Conservation (phyloP, 2,888 invertebrate species). For the Parochlus steinenii region DNA sequence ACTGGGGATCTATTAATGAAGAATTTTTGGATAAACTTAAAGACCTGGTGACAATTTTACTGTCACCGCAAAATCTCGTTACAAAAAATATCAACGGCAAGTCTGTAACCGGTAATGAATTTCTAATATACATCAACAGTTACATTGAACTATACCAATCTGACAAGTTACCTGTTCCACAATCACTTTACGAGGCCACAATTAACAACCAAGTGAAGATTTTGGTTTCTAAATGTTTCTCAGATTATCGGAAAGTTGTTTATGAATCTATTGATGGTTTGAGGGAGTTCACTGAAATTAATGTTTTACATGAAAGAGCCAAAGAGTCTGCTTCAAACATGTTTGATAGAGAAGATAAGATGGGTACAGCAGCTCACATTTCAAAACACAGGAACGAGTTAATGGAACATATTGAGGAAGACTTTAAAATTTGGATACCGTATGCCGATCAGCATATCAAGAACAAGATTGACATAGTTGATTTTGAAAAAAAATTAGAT, state of each 20-base stretch:
- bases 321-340: background rate
- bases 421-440: no score
- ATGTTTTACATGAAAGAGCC: background rate
- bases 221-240: background rate
- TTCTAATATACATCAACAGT: constrained; percentile 6
- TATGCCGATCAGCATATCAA: no score
- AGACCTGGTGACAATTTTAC: constrained; percentile 6
- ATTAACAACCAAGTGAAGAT: constrained; percentile 5
- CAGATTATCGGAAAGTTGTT: constrained; percentile 1
- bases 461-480: no score
- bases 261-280: background rate
- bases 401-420: no score
- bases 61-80: constrained; percentile 3
- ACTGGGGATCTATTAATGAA: constrained; percentile 6
- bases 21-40: constrained; percentile 11
- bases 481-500: no score
- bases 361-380: constrained; percentile 1
- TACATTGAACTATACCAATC: constrained; percentile 7
- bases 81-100: constrained; percentile 10
- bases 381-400: no score
- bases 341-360: constrained; percentile 7
- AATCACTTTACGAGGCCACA: constrained; percentile 6
- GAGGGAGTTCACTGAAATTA: background rate
- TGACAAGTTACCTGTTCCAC: constrained; percentile 2
- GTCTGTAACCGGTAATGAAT: constrained; percentile 1